A percentile compares a stretch with the other conserved stretches of the same genome.
Conservation (phyloP, 2,797 vertebrate species). For the Lepilemur ruficaudatus region DNA sequence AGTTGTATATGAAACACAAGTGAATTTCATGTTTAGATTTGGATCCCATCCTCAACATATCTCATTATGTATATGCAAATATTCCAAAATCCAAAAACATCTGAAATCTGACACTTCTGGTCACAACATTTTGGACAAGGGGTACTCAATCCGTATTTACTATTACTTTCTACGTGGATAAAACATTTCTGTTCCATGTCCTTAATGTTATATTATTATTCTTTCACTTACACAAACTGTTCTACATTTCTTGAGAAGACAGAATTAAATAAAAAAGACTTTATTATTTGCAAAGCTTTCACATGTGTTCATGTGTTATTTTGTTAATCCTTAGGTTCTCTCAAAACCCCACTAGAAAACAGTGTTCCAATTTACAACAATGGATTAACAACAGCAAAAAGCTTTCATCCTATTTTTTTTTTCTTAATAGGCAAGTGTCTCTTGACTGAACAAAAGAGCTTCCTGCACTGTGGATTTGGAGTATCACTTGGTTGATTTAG, state of each 20-base stretch:
- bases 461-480: neutral
- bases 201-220: neutral
- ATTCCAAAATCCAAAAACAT: neutral
- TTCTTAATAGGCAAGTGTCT: neutral
- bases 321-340: neutral
- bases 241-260: neutral
- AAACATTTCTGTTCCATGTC: neutral
- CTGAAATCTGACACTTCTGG: neutral
- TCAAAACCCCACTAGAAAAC: neutral
- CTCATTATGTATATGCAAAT: neutral
- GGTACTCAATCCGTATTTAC: neutral
- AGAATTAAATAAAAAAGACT: neutral
- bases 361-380: neutral
- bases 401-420: neutral
- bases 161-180: neutral
- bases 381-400: neutral
- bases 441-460: neutral
- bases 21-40: neutral
- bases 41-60: neutral
- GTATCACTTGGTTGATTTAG: neutral
- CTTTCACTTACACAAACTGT: neutral
- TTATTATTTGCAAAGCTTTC: neutral
- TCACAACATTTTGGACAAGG: neutral
- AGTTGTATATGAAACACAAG: neutral
- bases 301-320: neutral